Evolutionary conservation across 2,797 vertebrate species (phyloP).

Genomic region (Muscicapa striata): DNA sequence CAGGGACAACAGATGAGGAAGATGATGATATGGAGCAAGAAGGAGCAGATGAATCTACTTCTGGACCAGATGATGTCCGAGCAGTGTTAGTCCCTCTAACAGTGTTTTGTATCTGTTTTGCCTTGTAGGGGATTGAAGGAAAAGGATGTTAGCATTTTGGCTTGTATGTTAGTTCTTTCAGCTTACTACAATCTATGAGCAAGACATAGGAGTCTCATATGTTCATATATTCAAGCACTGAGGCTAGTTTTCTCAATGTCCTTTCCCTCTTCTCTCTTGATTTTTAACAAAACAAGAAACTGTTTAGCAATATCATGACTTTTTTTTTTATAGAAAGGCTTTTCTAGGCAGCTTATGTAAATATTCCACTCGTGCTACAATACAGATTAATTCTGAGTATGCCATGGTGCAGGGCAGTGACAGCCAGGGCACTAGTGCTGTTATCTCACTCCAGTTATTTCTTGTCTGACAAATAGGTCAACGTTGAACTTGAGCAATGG

Average conservation of each 20-base stretch:
- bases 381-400: not conserved
- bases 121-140: not conserved
- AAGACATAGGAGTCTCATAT: not conserved
- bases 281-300: not conserved
- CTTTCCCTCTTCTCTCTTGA: not conserved
- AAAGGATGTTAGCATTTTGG: not conserved
- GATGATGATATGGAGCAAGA: slow-evolving; percentile 98
- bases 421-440: not conserved
- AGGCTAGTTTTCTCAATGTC: not conserved
- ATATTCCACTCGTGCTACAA: not conserved
- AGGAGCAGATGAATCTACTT: slow-evolving; percentile 91
- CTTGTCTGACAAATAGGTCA: slow-evolving; percentile 70
- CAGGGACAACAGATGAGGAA: slow-evolving; percentile 95
- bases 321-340: not conserved
- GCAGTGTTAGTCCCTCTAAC: slow-evolving; percentile 83
- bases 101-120: not conserved
- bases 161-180: not conserved
- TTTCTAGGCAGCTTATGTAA: not conserved
- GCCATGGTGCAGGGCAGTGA: not conserved
- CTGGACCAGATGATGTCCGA: slow-evolving; percentile 92
- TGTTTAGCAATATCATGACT: not conserved
- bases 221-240: not conserved
- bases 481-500: slow-evolving; percentile 92
- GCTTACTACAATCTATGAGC: not conserved
- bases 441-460: not conserved